Base-by-base conservation (phyloP, 2,888 invertebrate genomes). In the Melieria picta region DNA sequence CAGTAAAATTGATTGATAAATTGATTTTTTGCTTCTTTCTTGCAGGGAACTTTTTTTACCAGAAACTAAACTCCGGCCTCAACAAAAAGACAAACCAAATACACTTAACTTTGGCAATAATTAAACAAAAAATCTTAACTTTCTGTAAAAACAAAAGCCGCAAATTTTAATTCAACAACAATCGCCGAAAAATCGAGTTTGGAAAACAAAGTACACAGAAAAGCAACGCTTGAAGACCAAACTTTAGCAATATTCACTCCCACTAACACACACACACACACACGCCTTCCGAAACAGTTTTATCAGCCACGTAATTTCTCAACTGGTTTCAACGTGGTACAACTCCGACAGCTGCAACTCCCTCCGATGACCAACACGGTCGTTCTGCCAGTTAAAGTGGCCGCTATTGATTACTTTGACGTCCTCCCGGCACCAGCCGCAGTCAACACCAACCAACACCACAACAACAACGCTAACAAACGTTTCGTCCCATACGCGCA, bases 291-390 rank as follows among this genome's bases (percentile, higher is more conserved):
- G 13, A 56, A 60, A 69, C 58, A 65, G 62, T 55, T 72, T 72
- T 61, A 62, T 52, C 63, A 56, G 16, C 56, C 30, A 13, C 13
- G 7, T 13, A 2, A 56, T 56, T 13, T 30, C 4, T 56, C 13
- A 58, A 66, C 13, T 1, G 4, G 60, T 13, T 56, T 50, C 45
- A 30, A 10, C 48, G 43, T 43, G 13, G 7, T 50, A 45, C 46
- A 50, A 57, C 16, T 46, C 52, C 50, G 47, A 68, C 30, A 69
- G 58, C 69, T 64, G 60, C 30, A 52, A 62, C 56, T 55, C 42
- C 77, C 80, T 84, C 82, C 85, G 81, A 86, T 86, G 86, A 85
- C 83, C 84, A 79, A 83, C 79, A 72, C 78, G 85, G 82, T 84
- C 85, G 81, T 77, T 80, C 78, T 79, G 78, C 80, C 77, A 77